phyloP scores from a whole-genome alignment of 2,797 vertebrate species.

The Phrynocephalus vlangalii region DNA sequence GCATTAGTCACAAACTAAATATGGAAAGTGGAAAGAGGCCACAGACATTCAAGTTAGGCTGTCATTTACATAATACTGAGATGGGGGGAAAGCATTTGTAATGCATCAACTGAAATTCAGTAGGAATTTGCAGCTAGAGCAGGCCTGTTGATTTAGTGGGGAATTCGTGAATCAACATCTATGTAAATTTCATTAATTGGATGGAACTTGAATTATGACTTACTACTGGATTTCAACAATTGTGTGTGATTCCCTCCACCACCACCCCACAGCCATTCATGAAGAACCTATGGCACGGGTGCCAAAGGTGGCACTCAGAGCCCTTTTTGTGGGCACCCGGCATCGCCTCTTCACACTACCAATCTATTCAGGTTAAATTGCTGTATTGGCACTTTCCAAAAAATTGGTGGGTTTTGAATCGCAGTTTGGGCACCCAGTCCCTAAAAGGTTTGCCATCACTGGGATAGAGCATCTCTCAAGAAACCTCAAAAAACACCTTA shows the following conservation, averaged over 20 bases:
- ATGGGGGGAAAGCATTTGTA: not conserved
- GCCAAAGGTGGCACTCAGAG: too few species aligned
- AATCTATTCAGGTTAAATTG: too few species aligned
- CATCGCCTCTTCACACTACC: too few species aligned
- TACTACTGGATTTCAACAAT: too few species aligned
- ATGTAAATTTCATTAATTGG: not conserved
- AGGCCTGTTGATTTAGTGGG: too few species aligned
- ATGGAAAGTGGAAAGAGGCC: not conserved
- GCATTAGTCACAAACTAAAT: not conserved
- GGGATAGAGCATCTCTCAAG: not conserved
- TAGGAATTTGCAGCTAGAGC: too few species aligned
- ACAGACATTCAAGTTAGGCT: not conserved
- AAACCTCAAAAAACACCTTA: not conserved
- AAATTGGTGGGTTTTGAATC: too few species aligned
- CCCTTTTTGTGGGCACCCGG: too few species aligned
- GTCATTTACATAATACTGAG: not conserved
- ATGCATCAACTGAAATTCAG: not conserved
- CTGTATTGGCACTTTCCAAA: too few species aligned
- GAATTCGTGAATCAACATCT: not conserved
- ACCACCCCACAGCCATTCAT: not conserved
- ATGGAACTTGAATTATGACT: not conserved
- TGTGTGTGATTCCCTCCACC: not conserved
- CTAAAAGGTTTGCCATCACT: too few species aligned
- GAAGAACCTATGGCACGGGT: not conserved
- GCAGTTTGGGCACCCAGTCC: too few species aligned